phyloP scores from a whole-genome alignment of 2,113 vertebrate genomes.

The Myiopsitta monachus region DNA sequence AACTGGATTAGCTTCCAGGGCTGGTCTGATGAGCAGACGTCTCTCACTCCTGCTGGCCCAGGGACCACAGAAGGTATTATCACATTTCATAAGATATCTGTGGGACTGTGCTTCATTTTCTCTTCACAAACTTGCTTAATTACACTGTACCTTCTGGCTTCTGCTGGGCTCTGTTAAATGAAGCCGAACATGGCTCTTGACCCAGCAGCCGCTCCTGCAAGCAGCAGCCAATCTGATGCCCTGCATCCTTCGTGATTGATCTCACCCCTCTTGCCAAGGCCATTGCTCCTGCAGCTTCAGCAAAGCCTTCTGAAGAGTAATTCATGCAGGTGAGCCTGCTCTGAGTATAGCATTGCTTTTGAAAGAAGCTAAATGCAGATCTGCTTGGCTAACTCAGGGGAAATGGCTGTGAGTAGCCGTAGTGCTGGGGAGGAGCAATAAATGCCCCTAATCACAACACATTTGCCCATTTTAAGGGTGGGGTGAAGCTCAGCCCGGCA shows the following conservation, averaged over 20 bases:
- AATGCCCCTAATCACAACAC: rapidly evolving
- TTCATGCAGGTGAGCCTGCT: neutral
- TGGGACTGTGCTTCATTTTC: neutral
- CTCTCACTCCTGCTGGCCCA: neutral
- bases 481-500: neutral
- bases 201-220: neutral
- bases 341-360: rapidly evolving
- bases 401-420: neutral
- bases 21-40: neutral
- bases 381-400: neutral
- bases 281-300: neutral
- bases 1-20: neutral
- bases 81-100: neutral
- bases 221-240: neutral
- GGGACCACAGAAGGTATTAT: neutral
- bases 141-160: neutral
- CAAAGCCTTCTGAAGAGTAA: neutral
- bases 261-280: neutral
- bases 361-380: neutral
- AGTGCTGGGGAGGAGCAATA: neutral
- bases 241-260: neutral
- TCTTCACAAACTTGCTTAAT: neutral
- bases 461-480: neutral
- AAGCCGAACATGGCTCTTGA: neutral
- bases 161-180: neutral